These are phyloP conservation scores for Lasioglossum malachurum DNA, from an alignment of 2,888 invertebrate species.

Conservation along the genomic window DNA sequence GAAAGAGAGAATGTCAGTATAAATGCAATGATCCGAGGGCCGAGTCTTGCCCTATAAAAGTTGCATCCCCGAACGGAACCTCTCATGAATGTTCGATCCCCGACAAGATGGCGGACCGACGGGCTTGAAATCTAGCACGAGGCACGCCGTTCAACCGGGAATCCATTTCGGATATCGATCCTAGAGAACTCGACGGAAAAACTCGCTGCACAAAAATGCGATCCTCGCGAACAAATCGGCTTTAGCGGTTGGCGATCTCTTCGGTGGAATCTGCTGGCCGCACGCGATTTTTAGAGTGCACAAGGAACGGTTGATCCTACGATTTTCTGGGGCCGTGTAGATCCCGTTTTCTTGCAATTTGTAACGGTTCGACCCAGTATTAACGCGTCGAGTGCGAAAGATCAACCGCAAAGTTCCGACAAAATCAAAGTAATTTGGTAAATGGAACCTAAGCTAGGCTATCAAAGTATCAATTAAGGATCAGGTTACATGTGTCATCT, in stretches of 20 bases:
- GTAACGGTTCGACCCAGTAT: neutral
- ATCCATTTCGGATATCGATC: constrained; percentile 35
- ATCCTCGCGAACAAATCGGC: neutral
- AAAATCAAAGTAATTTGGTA: neutral
- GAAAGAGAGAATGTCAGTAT: constrained; percentile 70
- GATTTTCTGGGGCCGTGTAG: neutral
- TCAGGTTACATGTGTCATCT: too few species aligned
- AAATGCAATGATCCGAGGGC: constrained; percentile 70
- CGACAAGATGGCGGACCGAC: constrained; percentile 48
- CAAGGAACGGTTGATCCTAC: neutral
- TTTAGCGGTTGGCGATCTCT: constrained; percentile 9
- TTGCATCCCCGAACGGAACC: constrained; percentile 68
- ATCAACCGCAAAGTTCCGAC: neutral
- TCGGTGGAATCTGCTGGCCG: neutral
- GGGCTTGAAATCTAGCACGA: constrained; percentile 38
- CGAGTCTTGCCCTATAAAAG: constrained; percentile 73
- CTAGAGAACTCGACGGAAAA: neutral
- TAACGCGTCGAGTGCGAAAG: neutral
- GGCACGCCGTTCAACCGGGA: constrained; percentile 24
- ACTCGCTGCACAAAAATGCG: constrained; percentile 3
- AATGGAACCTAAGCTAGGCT: too few species aligned
- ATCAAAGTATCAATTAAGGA: too few species aligned
- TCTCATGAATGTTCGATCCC: constrained; percentile 74
- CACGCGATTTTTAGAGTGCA: neutral
- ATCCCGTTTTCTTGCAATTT: neutral